Conservation (phyloP, 2,888 invertebrate genomes). For the Julus scandinavius region DNA sequence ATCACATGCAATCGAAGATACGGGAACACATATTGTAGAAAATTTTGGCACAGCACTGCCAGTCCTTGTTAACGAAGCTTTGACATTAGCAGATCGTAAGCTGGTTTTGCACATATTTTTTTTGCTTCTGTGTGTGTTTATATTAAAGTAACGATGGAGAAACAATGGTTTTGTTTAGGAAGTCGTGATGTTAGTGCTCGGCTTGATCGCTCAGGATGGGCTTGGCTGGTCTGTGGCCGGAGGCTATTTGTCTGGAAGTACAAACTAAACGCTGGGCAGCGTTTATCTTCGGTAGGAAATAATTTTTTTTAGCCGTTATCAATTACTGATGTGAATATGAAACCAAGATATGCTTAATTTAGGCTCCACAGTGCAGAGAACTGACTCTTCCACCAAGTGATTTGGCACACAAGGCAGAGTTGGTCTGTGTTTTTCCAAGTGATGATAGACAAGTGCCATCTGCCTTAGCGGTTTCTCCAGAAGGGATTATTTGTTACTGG, state of each 20-base stretch:
- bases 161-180: conserved; percentile 50
- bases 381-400: conserved; percentile 90
- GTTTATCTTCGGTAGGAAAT: conserved; percentile 53
- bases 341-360: not conserved
- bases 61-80: conserved; percentile 87
- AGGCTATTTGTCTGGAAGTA: conserved; percentile 83
- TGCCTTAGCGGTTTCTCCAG: conserved; percentile 89
- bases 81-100: conserved; percentile 74
- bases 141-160: not conserved
- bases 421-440: conserved; percentile 80
- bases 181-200: conserved; percentile 70
- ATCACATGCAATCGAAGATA: conserved; percentile 78
- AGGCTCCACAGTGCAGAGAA: conserved; percentile 77
- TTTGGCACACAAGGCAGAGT: conserved; percentile 76
- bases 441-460: conserved; percentile 76
- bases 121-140: conserved; percentile 67
- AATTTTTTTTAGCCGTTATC: conserved; percentile 15
- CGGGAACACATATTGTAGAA: conserved; percentile 79
- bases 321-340: not conserved
- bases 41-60: conserved; percentile 84
- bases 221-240: conserved; percentile 87
- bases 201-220: conserved; percentile 78
- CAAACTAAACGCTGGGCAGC: conserved; percentile 60
- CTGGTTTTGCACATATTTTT: not conserved
- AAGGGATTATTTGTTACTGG: conserved; percentile 82